phyloP scores from a whole-genome alignment of 2,797 vertebrate genomes.

The Alcedo atthis region DNA sequence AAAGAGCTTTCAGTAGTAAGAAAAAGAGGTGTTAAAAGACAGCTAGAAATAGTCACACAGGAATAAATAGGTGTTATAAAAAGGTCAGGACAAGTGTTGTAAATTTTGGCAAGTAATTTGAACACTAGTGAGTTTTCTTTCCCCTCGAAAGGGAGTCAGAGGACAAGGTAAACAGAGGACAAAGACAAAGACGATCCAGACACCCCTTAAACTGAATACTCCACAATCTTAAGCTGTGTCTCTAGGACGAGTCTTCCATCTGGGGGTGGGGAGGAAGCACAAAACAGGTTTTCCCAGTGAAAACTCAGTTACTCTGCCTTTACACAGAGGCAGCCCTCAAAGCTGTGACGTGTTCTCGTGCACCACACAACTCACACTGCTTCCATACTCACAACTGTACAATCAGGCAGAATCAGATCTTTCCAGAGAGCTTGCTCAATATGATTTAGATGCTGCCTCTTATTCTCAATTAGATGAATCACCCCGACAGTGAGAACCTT shows the following conservation, averaged over 20 bases:
- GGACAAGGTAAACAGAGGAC: not conserved
- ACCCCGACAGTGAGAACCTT: not conserved
- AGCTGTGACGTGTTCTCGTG: not conserved
- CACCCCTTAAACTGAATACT: not conserved
- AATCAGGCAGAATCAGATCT: not conserved
- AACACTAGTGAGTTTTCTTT: not conserved
- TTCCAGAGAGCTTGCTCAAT: not conserved
- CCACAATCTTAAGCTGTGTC: not conserved
- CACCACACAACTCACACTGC: not conserved
- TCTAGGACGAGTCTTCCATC: not conserved
- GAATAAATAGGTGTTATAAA: slow-evolving; percentile 29
- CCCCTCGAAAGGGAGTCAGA: not conserved
- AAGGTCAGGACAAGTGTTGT: not conserved
- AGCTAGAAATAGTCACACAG: slow-evolving; percentile 40
- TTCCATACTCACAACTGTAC: not conserved
- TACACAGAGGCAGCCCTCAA: not conserved
- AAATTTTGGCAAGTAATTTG: not conserved
- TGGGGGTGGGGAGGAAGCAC: not conserved
- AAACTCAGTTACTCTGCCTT: not conserved
- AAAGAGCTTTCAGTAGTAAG: slow-evolving; percentile 11
- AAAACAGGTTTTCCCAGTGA: slow-evolving; percentile 55
- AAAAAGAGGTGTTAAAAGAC: not conserved
- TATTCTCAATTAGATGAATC: slow-evolving; percentile 22
- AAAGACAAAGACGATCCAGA: not conserved
- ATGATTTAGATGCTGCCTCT: not conserved